Evolutionary conservation across 2,888 invertebrate genomes (phyloP).

Genomic region (Apodemia mormo): DNA sequence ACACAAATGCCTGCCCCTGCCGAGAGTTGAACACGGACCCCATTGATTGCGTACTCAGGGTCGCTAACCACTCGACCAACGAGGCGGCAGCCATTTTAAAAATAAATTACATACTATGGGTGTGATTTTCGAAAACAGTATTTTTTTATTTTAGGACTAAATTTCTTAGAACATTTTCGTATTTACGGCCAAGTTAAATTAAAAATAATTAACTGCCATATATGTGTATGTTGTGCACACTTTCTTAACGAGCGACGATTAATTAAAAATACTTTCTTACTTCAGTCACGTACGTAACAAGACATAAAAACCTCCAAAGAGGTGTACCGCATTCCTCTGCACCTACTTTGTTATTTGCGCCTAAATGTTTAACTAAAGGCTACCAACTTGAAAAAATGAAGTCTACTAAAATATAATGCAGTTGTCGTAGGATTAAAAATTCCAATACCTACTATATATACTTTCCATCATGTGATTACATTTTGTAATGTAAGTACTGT

Average conservation of each 20-base stretch:
- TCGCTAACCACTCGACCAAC: too few species aligned
- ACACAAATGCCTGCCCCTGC: too few species aligned
- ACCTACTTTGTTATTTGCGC: conserved; percentile 20
- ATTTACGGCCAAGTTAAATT: neutral
- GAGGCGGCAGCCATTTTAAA: too few species aligned
- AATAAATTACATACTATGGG: too few species aligned
- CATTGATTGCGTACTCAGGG: too few species aligned
- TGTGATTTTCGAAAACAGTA: too few species aligned
- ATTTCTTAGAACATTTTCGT: neutral
- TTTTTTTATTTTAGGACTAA: neutral
- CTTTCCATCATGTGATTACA: too few species aligned
- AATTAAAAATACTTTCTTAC: conserved; percentile 34
- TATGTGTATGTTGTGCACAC: conserved; percentile 18
- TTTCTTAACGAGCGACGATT: conserved; percentile 28
- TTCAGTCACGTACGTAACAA: conserved; percentile 38
- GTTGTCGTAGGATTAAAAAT: neutral
- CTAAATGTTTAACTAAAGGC: conserved; percentile 18
- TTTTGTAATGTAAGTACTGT: too few species aligned
- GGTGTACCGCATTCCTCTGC: conserved; percentile 35
- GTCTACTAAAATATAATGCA: neutral
- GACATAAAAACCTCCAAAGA: conserved; percentile 40
- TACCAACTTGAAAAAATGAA: neutral
- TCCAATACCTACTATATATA: too few species aligned
- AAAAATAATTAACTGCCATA: conserved; percentile 22
- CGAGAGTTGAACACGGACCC: too few species aligned